phyloP scores from a whole-genome alignment of 2,888 invertebrate genomes.

The Elegia similella region DNA sequence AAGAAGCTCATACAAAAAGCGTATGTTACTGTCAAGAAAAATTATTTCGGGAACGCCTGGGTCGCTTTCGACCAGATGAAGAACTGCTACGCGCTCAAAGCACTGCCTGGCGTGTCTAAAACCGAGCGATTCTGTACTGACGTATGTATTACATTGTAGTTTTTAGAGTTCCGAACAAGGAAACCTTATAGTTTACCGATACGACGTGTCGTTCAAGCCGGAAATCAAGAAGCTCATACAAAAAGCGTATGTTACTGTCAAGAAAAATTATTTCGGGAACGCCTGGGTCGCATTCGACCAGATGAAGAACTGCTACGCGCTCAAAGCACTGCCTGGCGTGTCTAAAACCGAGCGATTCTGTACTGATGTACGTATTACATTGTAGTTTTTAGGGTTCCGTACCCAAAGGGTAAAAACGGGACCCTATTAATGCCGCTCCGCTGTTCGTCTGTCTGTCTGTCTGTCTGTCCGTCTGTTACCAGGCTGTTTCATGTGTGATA shows the following conservation, averaged over 20 bases:
- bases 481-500: too few species aligned
- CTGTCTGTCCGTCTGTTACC: too few species aligned
- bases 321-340: constrained; percentile 63
- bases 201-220: constrained; percentile 89
- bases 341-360: constrained; percentile 38
- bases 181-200: too few species aligned
- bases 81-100: constrained; percentile 81
- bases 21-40: constrained; percentile 55
- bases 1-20: constrained; percentile 82
- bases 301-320: constrained; percentile 84
- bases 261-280: constrained; percentile 52
- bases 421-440: too few species aligned
- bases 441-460: too few species aligned
- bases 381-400: too few species aligned
- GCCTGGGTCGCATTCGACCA: constrained; percentile 88
- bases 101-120: constrained; percentile 59
- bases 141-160: constrained; percentile 35
- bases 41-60: constrained; percentile 55
- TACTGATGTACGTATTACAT: constrained; percentile 41
- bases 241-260: constrained; percentile 62
- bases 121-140: constrained; percentile 41
- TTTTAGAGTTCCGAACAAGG: too few species aligned
- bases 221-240: constrained; percentile 86
- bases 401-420: too few species aligned
- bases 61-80: constrained; percentile 89